These are phyloP conservation scores for Heteromyza rotundicornis DNA, from an alignment of 2,888 invertebrate genomes.

Conservation along the genomic window DNA sequence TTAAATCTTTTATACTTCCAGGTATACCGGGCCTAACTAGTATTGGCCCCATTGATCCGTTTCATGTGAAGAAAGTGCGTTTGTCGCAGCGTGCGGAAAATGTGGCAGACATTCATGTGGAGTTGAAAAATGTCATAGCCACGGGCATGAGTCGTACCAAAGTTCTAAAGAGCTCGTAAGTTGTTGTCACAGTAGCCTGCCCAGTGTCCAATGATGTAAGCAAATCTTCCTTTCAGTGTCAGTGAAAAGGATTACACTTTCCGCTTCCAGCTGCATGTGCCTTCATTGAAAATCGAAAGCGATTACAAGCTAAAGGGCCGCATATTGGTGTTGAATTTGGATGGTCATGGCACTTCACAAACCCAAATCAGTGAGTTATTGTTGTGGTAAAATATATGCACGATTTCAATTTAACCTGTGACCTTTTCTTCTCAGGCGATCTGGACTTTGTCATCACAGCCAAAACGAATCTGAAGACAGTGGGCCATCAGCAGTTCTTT, in stretches of 20 bases:
- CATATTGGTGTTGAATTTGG: conserved; percentile 70
- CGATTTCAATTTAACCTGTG: not conserved
- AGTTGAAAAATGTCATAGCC: conserved; percentile 35
- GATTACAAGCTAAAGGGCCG: conserved; percentile 71
- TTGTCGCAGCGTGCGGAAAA: conserved; percentile 35
- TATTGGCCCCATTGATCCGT: conserved; percentile 41
- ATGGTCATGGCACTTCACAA: conserved; percentile 66
- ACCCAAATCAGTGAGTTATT: conserved; percentile 70
- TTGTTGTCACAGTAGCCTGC: not conserved
- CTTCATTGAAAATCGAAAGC: conserved; percentile 70
- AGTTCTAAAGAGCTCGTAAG: conserved; percentile 38
- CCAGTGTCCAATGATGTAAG: not conserved
- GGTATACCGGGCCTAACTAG: conserved; percentile 37
- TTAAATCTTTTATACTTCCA: conserved; percentile 15
- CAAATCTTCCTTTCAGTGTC: conserved; percentile 61
- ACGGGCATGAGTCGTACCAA: conserved; percentile 35
- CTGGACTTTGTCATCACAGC: conserved; percentile 32
- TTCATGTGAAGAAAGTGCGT: conserved; percentile 36
- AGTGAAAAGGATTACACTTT: conserved; percentile 70
- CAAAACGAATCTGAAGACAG: conserved; percentile 27
- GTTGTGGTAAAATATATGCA: too few species aligned
- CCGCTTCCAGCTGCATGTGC: conserved; percentile 69
- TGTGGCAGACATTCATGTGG: conserved; percentile 32
- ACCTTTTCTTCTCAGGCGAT: conserved; percentile 29
- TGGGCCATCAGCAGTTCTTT: conserved; percentile 63